A percentile compares a stretch with the other conserved stretches of the same genome.
phyloP scores from a whole-genome alignment of 2,888 invertebrate species.

The Allolobophora icterica region DNA sequence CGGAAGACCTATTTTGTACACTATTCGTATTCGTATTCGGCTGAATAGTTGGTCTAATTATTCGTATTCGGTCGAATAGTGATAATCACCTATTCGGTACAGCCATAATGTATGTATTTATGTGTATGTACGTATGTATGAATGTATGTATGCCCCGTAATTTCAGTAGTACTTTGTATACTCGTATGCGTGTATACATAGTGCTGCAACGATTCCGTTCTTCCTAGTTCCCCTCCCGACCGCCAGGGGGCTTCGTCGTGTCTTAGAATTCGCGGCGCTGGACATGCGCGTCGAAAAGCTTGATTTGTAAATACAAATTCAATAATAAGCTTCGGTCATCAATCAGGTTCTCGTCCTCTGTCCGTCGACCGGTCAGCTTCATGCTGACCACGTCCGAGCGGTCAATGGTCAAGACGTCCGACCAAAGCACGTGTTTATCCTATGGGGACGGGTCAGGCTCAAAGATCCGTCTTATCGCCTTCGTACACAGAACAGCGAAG shows the following conservation, averaged over 20 bases:
- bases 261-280: neutral
- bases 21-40: no score
- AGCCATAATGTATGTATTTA: neutral
- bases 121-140: neutral
- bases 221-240: neutral
- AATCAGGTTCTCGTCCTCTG: neutral
- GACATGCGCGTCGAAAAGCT: neutral
- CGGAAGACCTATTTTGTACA: no score
- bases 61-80: no score
- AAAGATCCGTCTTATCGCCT: slow-evolving; percentile 20
- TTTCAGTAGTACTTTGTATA: neutral
- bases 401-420: slow-evolving; percentile 29
- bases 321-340: slow-evolving; percentile 25
- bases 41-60: no score
- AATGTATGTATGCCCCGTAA: neutral
- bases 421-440: slow-evolving; percentile 22
- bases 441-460: neutral
- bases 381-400: slow-evolving; percentile 28
- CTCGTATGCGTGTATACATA: neutral
- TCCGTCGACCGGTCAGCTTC: neutral
- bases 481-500: neutral
- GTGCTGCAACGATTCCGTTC: neutral
- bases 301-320: slow-evolving; percentile 27
- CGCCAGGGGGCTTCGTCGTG: neutral
- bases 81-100: no score